These are phyloP conservation scores for Recurvirostra avosetta DNA, from an alignment of 2,113 vertebrate genomes.

Conservation along the genomic window DNA sequence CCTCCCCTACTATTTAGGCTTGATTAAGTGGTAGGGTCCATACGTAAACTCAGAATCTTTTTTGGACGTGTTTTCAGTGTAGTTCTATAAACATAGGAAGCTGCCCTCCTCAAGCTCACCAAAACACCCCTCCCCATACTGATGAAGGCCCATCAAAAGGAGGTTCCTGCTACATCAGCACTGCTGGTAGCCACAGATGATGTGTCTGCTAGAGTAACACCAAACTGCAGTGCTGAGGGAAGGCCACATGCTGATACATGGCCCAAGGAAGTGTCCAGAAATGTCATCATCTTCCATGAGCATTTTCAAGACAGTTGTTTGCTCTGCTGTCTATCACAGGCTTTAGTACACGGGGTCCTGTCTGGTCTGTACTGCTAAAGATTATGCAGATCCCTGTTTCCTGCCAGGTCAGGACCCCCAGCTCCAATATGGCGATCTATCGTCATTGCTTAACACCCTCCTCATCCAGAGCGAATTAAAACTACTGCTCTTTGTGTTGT, in stretches of 20 bases:
- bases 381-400: not conserved
- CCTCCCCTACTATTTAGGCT: not conserved
- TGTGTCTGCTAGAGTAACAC: not conserved
- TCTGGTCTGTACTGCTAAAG: not conserved
- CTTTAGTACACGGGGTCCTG: not conserved
- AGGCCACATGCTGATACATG: not conserved
- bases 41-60: not conserved
- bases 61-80: not conserved
- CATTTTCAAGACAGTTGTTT: not conserved
- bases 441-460: not conserved
- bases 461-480: not conserved
- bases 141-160: not conserved
- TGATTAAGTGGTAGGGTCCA: not conserved
- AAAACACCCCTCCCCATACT: not conserved
- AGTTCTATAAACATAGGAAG: not conserved
- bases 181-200: not conserved
- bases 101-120: not conserved
- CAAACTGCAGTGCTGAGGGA: not conserved
- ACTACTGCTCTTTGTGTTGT: not conserved
- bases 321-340: not conserved
- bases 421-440: not conserved
- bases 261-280: not conserved
- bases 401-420: not conserved
- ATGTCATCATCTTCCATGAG: not conserved
- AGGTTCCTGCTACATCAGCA: not conserved